phyloP scores from a whole-genome alignment of 2,888 invertebrate species.

The Lycophotia porphyrea region DNA sequence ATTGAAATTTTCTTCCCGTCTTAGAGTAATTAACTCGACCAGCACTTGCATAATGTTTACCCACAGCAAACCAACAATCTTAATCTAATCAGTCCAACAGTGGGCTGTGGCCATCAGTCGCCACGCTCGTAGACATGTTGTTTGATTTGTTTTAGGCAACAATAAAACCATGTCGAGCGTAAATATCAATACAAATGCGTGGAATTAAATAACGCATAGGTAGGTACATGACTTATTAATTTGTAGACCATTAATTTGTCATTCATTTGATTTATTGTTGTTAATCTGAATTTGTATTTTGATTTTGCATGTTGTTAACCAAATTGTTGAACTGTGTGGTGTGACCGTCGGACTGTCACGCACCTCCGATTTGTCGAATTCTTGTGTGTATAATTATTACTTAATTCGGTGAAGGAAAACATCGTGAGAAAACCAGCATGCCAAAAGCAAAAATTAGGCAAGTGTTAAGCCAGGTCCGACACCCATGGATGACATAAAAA shows the following conservation, averaged over 20 bases:
- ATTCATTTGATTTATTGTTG: conserved; percentile 3
- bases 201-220: conserved; percentile 36
- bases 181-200: conserved; percentile 43
- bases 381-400: too few relatives aligned
- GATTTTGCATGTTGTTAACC: neutral
- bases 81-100: conserved; percentile 9
- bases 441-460: too few relatives aligned
- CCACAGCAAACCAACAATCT: neutral
- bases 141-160: conserved; percentile 42
- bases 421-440: too few relatives aligned
- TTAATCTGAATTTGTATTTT: neutral
- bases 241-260: conserved; percentile 5
- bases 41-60: conserved; percentile 18
- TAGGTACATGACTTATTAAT: conserved; percentile 26
- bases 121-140: conserved; percentile 31
- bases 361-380: too few relatives aligned
- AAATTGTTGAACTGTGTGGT: too few relatives aligned
- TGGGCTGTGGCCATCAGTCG: conserved; percentile 1
- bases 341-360: too few relatives aligned
- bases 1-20: neutral
- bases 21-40: conserved; percentile 15
- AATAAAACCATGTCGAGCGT: conserved; percentile 25
- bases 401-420: too few relatives aligned
- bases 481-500: too few relatives aligned
- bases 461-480: too few relatives aligned